Conservation (phyloP, 2,888 invertebrate genomes). For the Clunio marinus region DNA sequence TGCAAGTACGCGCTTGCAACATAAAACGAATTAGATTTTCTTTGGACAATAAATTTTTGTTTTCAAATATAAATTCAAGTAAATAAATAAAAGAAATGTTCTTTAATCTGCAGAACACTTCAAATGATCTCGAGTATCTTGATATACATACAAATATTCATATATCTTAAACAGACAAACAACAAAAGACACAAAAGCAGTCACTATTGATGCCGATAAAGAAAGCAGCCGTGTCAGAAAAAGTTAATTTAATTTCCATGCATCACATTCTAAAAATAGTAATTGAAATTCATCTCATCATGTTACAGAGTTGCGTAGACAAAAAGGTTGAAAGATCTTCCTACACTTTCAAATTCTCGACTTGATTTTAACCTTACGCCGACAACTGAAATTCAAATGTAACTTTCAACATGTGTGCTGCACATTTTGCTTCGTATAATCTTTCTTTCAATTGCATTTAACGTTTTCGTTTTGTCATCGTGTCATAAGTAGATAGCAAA, state of each 20-base stretch:
- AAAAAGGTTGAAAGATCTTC: constrained; percentile 27
- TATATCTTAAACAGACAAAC: constrained; percentile 21
- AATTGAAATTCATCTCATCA: constrained; percentile 33
- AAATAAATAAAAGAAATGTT: no score
- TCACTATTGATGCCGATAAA: background rate
- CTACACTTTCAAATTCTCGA: background rate
- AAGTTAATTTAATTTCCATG: background rate
- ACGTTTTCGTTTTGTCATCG: background rate
- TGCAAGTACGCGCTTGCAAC: no score
- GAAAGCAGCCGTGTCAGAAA: constrained; percentile 28
- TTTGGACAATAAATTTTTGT: no score
- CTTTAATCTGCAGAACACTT: no score
- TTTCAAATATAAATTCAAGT: no score
- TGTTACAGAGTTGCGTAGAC: background rate
- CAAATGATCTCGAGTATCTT: no score
- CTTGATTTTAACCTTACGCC: background rate
- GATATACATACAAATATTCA: no score
- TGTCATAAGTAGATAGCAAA: background rate
- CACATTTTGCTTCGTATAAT: constrained; percentile 15
- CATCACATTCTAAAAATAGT: constrained; percentile 21
- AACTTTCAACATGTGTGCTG: constrained; percentile 23
- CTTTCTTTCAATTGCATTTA: constrained; percentile 21
- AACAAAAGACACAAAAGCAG: background rate
- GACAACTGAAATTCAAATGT: background rate
- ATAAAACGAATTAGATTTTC: no score